Evolutionary conservation across 1,140 invertebrate species (phyloP).

Genomic region (Anoplolepis gracilipes): DNA sequence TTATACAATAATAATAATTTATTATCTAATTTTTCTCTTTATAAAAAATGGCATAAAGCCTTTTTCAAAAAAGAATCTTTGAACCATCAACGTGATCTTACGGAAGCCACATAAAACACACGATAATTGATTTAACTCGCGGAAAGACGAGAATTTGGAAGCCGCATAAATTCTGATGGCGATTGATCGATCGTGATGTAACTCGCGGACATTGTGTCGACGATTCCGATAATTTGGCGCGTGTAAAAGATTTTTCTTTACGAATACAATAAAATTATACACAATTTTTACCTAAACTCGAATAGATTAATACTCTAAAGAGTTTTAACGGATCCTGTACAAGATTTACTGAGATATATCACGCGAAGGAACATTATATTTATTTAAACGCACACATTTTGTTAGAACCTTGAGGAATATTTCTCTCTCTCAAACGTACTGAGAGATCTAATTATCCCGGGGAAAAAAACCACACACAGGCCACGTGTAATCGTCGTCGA

Average conservation of each 20-base stretch:
- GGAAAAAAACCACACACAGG: not conserved
- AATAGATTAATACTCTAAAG: not conserved
- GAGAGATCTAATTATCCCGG: not conserved
- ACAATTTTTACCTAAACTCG: not conserved
- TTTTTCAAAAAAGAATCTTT: too few species aligned
- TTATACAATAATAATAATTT: too few species aligned
- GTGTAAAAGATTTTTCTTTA: not conserved
- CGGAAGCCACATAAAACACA: slow-evolving; percentile 28
- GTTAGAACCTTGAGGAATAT: not conserved
- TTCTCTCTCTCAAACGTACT: not conserved
- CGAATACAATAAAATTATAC: not conserved
- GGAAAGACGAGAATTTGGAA: slow-evolving; percentile 32
- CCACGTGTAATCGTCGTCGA: not conserved
- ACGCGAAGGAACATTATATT: not conserved
- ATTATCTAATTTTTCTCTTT: too few species aligned
- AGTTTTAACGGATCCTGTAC: not conserved
- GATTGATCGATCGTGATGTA: slow-evolving; percentile 2
- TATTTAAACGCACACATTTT: not conserved
- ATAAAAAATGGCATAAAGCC: too few species aligned
- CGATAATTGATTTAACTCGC: slow-evolving; percentile 43
- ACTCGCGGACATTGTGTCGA: not conserved
- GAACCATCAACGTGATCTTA: not conserved
- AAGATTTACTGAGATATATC: not conserved
- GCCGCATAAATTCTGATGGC: slow-evolving; percentile 3
- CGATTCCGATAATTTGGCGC: not conserved